Percentiles rank a stretch among this genome's conserved stretches.
phyloP scores from a whole-genome alignment of 2,797 vertebrate genomes.

The Parauchenoglanis ngamensis region DNA sequence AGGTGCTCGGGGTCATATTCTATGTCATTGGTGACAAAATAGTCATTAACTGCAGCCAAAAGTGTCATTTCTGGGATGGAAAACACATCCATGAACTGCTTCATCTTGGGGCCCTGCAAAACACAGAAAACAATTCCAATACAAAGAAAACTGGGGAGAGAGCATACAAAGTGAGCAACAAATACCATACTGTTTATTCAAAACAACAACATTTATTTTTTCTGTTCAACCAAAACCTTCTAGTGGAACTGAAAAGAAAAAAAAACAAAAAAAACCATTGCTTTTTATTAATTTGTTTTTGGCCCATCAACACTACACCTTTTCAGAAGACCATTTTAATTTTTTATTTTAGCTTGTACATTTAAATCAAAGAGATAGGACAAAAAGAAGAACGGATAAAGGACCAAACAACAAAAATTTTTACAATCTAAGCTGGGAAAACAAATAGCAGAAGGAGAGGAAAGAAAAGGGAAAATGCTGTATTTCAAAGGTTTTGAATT shows the following conservation, averaged over 20 bases:
- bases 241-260: neutral
- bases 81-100: slow-evolving; percentile 89
- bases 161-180: neutral
- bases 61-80: slow-evolving; percentile 87
- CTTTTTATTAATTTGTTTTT: neutral
- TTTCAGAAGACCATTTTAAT: no score
- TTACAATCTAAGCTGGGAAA: no score
- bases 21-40: slow-evolving; percentile 80
- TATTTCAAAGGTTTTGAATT: no score
- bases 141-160: neutral
- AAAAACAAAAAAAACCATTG: no score
- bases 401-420: no score
- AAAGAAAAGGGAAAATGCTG: no score
- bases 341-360: no score
- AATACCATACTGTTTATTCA: neutral
- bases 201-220: neutral
- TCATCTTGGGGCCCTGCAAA: slow-evolving; percentile 80
- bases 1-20: slow-evolving; percentile 86
- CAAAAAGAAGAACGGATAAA: no score
- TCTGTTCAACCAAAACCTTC: neutral
- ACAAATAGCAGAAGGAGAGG: no score
- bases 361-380: no score
- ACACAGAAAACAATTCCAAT: neutral
- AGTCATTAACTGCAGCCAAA: slow-evolving; percentile 81
- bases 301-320: no score